Conservation (phyloP, 2,113 vertebrate genomes). For the Agelaius tricolor region DNA sequence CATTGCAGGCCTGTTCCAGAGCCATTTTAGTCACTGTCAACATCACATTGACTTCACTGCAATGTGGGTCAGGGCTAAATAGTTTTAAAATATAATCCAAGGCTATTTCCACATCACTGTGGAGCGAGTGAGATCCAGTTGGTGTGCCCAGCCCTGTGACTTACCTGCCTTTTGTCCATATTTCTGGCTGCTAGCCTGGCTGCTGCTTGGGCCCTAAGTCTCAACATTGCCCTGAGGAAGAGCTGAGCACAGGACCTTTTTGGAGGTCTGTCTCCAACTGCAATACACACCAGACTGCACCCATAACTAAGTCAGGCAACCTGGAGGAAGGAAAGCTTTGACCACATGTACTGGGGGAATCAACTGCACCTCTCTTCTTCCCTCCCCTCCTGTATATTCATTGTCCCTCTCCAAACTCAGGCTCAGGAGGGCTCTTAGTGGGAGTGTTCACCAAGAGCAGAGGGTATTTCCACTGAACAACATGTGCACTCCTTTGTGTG, state of each 20-base stretch:
- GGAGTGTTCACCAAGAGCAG: background rate
- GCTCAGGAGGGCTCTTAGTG: background rate
- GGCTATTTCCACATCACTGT: background rate
- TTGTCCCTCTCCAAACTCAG: background rate
- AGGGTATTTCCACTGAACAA: background rate
- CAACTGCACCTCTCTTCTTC: background rate
- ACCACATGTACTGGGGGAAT: background rate
- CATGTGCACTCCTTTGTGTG: background rate
- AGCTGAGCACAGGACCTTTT: background rate
- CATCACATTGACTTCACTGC: slow-evolving; percentile 16
- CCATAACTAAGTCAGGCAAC: background rate
- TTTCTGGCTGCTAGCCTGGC: background rate
- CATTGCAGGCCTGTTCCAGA: slow-evolving; percentile 51
- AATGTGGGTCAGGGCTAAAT: slow-evolving; percentile 19
- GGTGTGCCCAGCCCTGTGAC: background rate
- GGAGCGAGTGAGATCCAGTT: background rate
- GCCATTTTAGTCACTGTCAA: slow-evolving; percentile 32
- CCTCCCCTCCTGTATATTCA: background rate
- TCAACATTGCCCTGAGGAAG: background rate
- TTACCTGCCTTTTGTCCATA: slow-evolving; percentile 13
- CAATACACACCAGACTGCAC: background rate
- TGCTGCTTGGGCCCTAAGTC: background rate
- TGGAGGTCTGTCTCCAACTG: background rate
- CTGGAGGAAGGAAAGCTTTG: background rate
- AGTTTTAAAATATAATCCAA: slow-evolving; percentile 19